A percentile compares a stretch with the other conserved stretches of the same genome.
Conservation (phyloP, 2,113 vertebrate genomes). For the Lamprologus sp. region DNA sequence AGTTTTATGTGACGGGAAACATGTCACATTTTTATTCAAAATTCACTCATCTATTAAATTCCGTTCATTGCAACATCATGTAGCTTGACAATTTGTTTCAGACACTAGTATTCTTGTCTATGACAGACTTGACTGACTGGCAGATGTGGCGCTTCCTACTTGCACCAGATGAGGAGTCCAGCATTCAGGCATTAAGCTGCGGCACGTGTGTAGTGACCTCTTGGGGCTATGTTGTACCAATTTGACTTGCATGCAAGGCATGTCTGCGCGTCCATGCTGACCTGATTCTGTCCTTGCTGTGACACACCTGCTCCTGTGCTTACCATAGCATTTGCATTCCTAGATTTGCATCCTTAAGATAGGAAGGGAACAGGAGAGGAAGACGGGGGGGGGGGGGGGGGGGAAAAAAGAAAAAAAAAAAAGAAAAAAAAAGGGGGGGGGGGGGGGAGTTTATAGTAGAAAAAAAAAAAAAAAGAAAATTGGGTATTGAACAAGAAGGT, state of each 20-base stretch:
- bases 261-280: constrained; percentile 38
- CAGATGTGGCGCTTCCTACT: neutral
- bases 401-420: rapidly evolving
- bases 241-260: constrained; percentile 60
- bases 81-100: neutral
- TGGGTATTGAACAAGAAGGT: no score
- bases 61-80: neutral
- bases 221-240: constrained; percentile 35
- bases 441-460: no score
- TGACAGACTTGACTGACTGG: neutral
- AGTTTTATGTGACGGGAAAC: neutral
- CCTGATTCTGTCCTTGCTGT: constrained; percentile 67
- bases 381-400: neutral
- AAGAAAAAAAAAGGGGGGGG: neutral
- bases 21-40: neutral
- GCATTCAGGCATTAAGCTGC: constrained; percentile 4
- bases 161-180: neutral
- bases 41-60: constrained; percentile 8
- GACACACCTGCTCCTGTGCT: constrained; percentile 62
- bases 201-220: constrained; percentile 24
- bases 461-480: no score
- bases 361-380: neutral
- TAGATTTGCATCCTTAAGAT: constrained; percentile 55
- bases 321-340: constrained; percentile 65
- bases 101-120: neutral